A percentile compares a stretch with the other conserved stretches of the same genome.
Evolutionary conservation across 2,113 vertebrate genomes (phyloP).

Genomic region (Oenanthe melanoleuca): DNA sequence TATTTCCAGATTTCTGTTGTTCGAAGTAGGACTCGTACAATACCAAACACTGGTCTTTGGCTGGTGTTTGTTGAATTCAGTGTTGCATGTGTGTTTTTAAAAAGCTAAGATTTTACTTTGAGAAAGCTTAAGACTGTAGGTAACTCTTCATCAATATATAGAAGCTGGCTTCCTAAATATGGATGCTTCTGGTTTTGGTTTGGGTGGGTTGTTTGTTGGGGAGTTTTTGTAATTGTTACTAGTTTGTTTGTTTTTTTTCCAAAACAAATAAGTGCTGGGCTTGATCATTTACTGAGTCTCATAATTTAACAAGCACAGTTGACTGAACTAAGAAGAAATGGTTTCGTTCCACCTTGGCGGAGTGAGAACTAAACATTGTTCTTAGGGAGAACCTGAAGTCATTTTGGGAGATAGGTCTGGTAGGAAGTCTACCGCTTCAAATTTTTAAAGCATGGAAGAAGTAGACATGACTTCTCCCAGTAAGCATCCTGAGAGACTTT

Average conservation of each 20-base stretch:
- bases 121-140: not conserved
- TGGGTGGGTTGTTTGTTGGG: not conserved
- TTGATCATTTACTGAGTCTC: not conserved
- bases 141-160: not conserved
- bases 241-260: fast-evolving
- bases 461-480: not conserved
- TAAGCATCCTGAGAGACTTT: not conserved
- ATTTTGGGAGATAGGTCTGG: not conserved
- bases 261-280: not conserved
- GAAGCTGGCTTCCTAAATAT: not conserved
- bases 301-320: not conserved
- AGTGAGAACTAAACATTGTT: not conserved
- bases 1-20: not conserved
- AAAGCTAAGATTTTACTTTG: not conserved
- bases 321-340: not conserved
- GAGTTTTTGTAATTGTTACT: not conserved
- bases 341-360: not conserved
- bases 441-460: not conserved
- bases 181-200: not conserved
- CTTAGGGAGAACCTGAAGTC: not conserved
- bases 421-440: not conserved
- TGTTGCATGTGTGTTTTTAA: not conserved
- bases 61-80: not conserved
- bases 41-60: not conserved
- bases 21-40: not conserved